A percentile compares a stretch with the other conserved stretches of the same genome.
Evolutionary conservation across 2,797 vertebrate species (phyloP).

Genomic region (Nannoperca australis): DNA sequence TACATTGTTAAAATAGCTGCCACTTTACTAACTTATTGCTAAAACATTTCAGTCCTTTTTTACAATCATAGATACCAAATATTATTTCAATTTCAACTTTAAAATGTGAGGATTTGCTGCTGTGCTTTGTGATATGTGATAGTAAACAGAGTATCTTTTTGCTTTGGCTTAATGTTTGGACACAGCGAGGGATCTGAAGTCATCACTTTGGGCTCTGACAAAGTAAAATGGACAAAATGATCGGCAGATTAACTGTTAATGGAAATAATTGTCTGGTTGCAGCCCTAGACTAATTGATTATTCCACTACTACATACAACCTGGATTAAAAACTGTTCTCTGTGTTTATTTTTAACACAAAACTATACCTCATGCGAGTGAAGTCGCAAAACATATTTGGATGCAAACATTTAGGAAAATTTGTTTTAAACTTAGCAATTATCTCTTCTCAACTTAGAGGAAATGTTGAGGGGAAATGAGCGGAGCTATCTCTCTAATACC

Average conservation of each 20-base stretch:
- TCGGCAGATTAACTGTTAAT: neutral
- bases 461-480: slow-evolving; percentile 58
- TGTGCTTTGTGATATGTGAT: neutral
- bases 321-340: neutral
- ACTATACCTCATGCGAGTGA: no score
- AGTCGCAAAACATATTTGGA: neutral
- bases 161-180: neutral
- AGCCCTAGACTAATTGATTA: neutral
- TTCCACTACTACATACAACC: no score
- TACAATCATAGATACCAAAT: neutral
- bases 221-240: neutral
- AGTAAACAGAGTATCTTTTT: neutral
- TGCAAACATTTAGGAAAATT: slow-evolving; percentile 16
- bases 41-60: neutral
- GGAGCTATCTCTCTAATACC: slow-evolving; percentile 55
- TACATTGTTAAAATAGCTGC: neutral
- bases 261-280: neutral
- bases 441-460: slow-evolving; percentile 31
- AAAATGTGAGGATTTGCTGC: neutral
- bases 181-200: neutral
- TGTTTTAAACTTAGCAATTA: slow-evolving; percentile 55
- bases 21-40: neutral
- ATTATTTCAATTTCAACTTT: neutral
- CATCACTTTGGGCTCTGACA: neutral
- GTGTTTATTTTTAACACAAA: neutral